Percentiles rank a stretch among this genome's conserved stretches.
Evolutionary conservation across 2,113 vertebrate species (phyloP).

Genomic region (Gasterosteus aculeatus): DNA sequence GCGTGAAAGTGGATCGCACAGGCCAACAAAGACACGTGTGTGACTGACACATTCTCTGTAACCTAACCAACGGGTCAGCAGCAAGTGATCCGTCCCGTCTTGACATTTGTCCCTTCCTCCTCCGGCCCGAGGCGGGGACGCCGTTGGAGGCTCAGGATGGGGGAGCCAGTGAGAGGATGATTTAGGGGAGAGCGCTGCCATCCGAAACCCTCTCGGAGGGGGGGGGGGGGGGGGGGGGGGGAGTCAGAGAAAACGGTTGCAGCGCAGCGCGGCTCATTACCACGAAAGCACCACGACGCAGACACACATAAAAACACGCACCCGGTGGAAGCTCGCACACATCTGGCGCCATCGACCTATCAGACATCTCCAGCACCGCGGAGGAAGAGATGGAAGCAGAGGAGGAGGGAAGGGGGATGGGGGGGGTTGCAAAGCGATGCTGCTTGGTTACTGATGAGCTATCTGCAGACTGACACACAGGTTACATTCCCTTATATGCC

Average conservation of each 20-base stretch:
- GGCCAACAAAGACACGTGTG: conserved; percentile 24
- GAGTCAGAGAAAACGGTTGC: conserved; percentile 50
- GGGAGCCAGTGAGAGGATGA: conserved; percentile 26
- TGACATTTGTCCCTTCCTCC: conserved; percentile 46
- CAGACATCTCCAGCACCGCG: conserved; percentile 30
- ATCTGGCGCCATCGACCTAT: conserved; percentile 35
- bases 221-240: conserved; percentile 12
- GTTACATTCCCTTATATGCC: conserved; percentile 49
- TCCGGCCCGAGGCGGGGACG: conserved; percentile 35
- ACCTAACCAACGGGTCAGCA: conserved; percentile 49
- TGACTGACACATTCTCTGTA: conserved; percentile 28
- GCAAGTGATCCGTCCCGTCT: conserved; percentile 42
- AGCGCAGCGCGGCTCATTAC: conserved; percentile 48
- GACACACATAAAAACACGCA: conserved; percentile 39
- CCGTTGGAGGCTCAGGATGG: conserved; percentile 9
- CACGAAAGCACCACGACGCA: conserved; percentile 50
- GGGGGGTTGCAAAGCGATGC: conserved; percentile 43
- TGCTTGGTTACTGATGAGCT: conserved; percentile 73
- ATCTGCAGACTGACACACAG: conserved; percentile 64
- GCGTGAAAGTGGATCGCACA: conserved; percentile 31
- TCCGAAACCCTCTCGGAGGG: conserved; percentile 37
- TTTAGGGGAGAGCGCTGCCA: conserved; percentile 41
- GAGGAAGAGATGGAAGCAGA: conserved; percentile 26
- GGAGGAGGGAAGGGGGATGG: no score
- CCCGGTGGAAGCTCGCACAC: conserved; percentile 29